Conservation (phyloP, 2,797 vertebrate species). For the Cossypha polioptera region DNA sequence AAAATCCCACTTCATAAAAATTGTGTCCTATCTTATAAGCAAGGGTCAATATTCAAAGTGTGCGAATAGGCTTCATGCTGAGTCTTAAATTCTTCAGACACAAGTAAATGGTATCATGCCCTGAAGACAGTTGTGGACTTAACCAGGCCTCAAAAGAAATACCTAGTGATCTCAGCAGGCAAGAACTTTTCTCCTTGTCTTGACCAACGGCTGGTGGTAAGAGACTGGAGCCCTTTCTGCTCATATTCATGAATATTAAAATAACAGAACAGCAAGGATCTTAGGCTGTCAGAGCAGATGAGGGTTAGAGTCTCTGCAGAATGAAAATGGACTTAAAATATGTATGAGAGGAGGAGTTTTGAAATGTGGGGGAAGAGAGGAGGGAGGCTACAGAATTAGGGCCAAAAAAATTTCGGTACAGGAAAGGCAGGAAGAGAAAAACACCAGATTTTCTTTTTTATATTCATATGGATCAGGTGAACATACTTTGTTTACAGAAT, state of each 20-base stretch:
- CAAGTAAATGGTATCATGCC: neutral
- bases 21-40: neutral
- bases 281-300: neutral
- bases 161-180: conserved; percentile 22
- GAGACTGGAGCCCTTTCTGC: neutral
- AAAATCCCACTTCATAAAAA: neutral
- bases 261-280: conserved; percentile 6
- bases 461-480: neutral
- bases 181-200: conserved; percentile 3
- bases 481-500: neutral
- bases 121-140: neutral
- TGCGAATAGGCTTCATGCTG: neutral
- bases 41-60: neutral
- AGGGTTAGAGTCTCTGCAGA: neutral
- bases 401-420: neutral
- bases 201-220: neutral
- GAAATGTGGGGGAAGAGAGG: neutral
- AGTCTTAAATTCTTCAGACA: neutral
- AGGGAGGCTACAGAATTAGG: neutral
- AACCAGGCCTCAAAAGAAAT: neutral
- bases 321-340: conserved; percentile 10
- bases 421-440: neutral
- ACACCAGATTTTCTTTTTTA: neutral
- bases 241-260: conserved; percentile 35
- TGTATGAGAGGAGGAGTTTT: neutral